phyloP scores from a whole-genome alignment of 1,140 invertebrate genomes.

The Lepidurus couesii region DNA sequence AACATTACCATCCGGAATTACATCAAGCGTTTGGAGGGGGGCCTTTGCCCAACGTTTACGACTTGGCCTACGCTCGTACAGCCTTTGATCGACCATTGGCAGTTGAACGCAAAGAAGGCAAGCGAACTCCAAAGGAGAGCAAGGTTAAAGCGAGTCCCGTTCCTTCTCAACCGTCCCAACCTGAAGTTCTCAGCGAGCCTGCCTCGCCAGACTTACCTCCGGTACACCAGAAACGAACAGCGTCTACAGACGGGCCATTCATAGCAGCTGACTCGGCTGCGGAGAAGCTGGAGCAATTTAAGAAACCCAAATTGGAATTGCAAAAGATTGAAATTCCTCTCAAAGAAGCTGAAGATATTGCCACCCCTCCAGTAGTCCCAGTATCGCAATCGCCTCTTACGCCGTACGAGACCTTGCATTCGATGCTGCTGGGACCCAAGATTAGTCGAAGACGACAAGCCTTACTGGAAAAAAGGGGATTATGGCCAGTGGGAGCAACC shows the following conservation, averaged over 20 bases:
- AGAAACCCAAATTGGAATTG: neutral
- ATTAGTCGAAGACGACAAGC: slow-evolving; percentile 8
- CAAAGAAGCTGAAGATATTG: neutral
- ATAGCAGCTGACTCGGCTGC: neutral
- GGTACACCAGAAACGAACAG: neutral
- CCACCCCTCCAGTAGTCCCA: neutral
- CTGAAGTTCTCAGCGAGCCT: neutral
- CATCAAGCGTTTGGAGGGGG: slow-evolving; percentile 59
- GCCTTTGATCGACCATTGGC: slow-evolving; percentile 38
- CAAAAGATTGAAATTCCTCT: neutral
- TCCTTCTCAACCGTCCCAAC: neutral
- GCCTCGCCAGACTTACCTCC: neutral
- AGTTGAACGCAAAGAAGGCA: neutral
- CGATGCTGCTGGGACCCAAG: neutral
- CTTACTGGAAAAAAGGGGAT: neutral
- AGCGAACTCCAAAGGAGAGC: slow-evolving; percentile 5
- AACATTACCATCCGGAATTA: slow-evolving; percentile 78
- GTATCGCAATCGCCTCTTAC: neutral
- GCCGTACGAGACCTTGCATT: neutral
- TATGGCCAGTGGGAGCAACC: neutral
- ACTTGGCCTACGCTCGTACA: slow-evolving; percentile 71
- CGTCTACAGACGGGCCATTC: neutral
- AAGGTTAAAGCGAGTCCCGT: slow-evolving; percentile 24
- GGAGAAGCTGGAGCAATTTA: neutral
- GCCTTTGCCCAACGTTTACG: slow-evolving; percentile 73